phyloP scores from a whole-genome alignment of 2,113 vertebrate species.

The Dromas ardeola region DNA sequence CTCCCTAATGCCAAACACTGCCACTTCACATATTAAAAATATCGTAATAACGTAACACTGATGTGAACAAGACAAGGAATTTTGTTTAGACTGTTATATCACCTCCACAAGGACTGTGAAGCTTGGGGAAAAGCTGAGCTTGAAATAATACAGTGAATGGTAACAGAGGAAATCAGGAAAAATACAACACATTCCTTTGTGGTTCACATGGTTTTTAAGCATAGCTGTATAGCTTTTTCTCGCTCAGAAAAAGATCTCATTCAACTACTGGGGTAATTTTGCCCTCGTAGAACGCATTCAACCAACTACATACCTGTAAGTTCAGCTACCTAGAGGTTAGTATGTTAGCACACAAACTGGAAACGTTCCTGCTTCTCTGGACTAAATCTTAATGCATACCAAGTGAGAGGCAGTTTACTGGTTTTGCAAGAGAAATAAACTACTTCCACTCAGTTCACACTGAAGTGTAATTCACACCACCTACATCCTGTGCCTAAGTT shows the following conservation, averaged over 20 bases:
- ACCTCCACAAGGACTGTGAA: not conserved
- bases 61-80: not conserved
- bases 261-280: not conserved
- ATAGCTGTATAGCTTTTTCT: not conserved
- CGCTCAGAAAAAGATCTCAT: not conserved
- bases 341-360: not conserved
- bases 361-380: not conserved
- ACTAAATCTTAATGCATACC: not conserved
- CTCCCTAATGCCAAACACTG: not conserved
- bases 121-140: not conserved
- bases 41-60: not conserved
- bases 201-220: not conserved
- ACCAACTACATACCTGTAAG: not conserved
- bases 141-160: not conserved
- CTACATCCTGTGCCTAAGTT: constrained; percentile 56
- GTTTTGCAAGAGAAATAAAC: constrained; percentile 31
- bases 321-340: not conserved
- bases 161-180: not conserved
- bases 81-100: not conserved
- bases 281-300: not conserved
- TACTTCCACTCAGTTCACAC: constrained; percentile 27
- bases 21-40: not conserved
- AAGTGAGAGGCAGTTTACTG: constrained; percentile 23
- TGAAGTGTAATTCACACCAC: constrained; percentile 55
- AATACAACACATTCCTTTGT: not conserved